phyloP scores from a whole-genome alignment of 2,888 invertebrate genomes.

The Phortica magna region DNA sequence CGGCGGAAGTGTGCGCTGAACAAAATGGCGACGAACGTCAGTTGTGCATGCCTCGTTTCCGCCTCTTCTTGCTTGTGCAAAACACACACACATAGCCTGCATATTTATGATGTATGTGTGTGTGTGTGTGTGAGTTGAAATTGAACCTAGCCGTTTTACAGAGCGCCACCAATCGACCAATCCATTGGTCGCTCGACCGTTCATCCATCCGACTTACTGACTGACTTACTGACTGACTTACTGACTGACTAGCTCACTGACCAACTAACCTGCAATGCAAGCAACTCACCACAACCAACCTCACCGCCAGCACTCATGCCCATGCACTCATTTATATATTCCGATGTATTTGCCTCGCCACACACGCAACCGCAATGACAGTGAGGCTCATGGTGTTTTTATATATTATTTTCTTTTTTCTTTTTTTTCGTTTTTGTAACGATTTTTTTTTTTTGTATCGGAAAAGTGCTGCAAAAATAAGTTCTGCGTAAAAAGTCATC shows the following conservation, averaged over 20 bases:
- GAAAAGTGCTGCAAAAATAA: too few relatives aligned
- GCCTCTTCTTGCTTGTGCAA: neutral
- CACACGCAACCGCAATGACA: neutral
- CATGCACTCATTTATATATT: neutral
- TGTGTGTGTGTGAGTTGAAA: conserved; percentile 5
- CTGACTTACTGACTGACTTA: neutral
- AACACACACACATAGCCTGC: neutral
- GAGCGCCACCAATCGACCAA: neutral
- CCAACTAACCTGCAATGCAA: conserved; percentile 16
- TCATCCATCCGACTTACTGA: neutral
- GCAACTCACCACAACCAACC: neutral
- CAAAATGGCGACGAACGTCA: conserved; percentile 25
- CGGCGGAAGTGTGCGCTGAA: conserved; percentile 13
- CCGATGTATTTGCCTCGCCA: neutral
- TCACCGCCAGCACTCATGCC: neutral
- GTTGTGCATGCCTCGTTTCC: neutral
- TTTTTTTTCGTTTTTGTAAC: too few relatives aligned
- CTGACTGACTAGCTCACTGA: conserved; percentile 12
- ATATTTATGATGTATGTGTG: neutral
- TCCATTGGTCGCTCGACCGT: too few relatives aligned
- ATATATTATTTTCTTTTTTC: too few relatives aligned
- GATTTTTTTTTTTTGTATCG: too few relatives aligned
- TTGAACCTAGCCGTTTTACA: conserved; percentile 1
- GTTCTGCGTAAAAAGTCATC: too few relatives aligned
- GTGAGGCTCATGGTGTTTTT: too few relatives aligned